phyloP scores from a whole-genome alignment of 2,888 invertebrate species.

The Thelaira solivaga region DNA sequence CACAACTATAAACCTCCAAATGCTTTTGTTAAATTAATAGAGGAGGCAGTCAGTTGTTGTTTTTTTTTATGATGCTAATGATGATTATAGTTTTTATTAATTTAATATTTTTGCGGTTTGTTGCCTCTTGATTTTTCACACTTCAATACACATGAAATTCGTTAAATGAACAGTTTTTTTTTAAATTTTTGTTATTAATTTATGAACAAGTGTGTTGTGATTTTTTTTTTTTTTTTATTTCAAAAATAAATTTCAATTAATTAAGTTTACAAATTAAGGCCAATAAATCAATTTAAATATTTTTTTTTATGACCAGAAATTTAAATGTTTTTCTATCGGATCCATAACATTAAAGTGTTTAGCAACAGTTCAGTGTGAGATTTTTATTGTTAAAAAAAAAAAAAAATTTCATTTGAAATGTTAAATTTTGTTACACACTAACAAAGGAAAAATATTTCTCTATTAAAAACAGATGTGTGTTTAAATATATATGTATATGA shows the following conservation, averaged over 20 bases:
- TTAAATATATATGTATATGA: too few relatives aligned
- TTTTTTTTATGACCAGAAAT: too few relatives aligned
- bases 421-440: too few relatives aligned
- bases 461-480: too few relatives aligned
- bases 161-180: constrained; percentile 26
- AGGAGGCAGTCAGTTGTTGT: not conserved
- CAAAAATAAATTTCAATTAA: not conserved
- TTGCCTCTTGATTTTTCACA: constrained; percentile 53
- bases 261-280: not conserved
- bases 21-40: constrained; percentile 19
- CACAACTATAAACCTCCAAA: too few relatives aligned
- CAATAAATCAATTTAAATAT: too few relatives aligned
- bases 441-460: too few relatives aligned
- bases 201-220: constrained; percentile 41
- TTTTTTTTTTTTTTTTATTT: not conserved
- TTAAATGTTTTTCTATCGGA: too few relatives aligned
- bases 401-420: too few relatives aligned
- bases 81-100: constrained; percentile 42
- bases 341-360: too few relatives aligned
- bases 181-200: not conserved
- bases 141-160: constrained; percentile 35
- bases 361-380: too few relatives aligned
- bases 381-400: too few relatives aligned
- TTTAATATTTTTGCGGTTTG: constrained; percentile 59
- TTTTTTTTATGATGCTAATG: constrained; percentile 44